phyloP scores from a whole-genome alignment of 2,113 vertebrate species.

The Pangasianodon hypophthalmus region DNA sequence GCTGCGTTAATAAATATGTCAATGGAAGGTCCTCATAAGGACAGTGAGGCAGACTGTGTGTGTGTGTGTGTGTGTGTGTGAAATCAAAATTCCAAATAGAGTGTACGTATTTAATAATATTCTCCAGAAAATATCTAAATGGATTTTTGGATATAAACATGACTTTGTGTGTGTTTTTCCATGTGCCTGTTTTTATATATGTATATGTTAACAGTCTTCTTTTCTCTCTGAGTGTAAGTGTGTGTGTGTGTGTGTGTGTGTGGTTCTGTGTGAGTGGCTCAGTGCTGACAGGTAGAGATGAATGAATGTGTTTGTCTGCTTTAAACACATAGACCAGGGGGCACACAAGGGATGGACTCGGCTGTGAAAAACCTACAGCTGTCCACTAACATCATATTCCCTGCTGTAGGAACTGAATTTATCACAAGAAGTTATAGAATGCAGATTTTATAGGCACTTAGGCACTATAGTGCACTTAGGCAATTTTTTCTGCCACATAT shows the following conservation, averaged over 20 bases:
- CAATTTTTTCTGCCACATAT: background rate
- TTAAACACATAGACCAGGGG: slow-evolving; percentile 46
- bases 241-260: slow-evolving; percentile 22
- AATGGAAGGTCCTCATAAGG: background rate
- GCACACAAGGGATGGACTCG: slow-evolving; percentile 41
- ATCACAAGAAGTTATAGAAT: background rate
- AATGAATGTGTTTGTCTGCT: slow-evolving; percentile 34
- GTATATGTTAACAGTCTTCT: background rate
- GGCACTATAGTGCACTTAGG: background rate
- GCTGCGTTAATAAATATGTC: background rate
- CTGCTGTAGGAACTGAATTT: background rate
- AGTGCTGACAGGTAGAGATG: slow-evolving; percentile 40
- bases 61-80: slow-evolving; percentile 34
- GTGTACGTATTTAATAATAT: background rate
- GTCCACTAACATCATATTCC: slow-evolving; percentile 13
- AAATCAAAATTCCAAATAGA: slow-evolving; percentile 28
- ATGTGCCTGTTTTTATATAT: slow-evolving; percentile 1
- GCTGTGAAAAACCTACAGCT: slow-evolving; percentile 14
- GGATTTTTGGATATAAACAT: slow-evolving; percentile 38
- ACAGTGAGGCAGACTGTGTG: background rate
- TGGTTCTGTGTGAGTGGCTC: slow-evolving; percentile 15
- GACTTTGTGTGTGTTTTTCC: slow-evolving; percentile 35
- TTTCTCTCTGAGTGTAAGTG: slow-evolving; percentile 2
- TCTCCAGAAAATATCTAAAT: slow-evolving; percentile 6
- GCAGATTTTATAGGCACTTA: background rate